phyloP scores from a whole-genome alignment of 1,140 invertebrate species.

The Calephelis virginiensis region DNA sequence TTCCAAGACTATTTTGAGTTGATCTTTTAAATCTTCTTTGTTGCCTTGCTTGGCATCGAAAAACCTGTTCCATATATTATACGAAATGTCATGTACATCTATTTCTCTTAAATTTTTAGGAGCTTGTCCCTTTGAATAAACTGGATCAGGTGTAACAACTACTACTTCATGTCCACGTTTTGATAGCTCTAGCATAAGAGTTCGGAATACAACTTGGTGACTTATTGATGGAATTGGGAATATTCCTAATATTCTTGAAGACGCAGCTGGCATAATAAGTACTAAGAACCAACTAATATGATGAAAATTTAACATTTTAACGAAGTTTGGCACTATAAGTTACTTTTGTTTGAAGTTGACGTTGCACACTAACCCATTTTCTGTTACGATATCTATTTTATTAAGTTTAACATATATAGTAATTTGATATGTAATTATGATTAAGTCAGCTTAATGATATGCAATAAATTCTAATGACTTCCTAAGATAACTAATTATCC shows the following conservation, averaged over 20 bases:
- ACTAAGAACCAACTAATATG: background rate
- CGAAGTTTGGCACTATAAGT: background rate
- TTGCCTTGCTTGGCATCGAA: background rate
- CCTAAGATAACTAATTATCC: slow-evolving; percentile 4
- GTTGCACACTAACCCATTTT: background rate
- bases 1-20: background rate
- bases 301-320: background rate
- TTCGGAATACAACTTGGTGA: slow-evolving; percentile 17
- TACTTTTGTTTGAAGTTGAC: background rate
- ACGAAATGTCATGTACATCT: slow-evolving; percentile 16
- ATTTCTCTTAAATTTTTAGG: slow-evolving; percentile 11
- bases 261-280: background rate
- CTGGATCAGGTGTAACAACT: slow-evolving; percentile 14
- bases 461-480: slow-evolving; percentile 6
- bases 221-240: slow-evolving; percentile 18
- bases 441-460: no score
- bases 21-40: slow-evolving; percentile 8
- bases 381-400: background rate
- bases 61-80: slow-evolving; percentile 11
- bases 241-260: slow-evolving; percentile 17
- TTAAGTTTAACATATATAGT: background rate
- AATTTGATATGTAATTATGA: no score
- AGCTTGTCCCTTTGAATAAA: background rate
- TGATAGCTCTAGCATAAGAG: slow-evolving; percentile 1
- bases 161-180: slow-evolving; percentile 2